Evolutionary conservation across 2,113 vertebrate genomes (phyloP).

Genomic region (Engystomops pustulosus): DNA sequence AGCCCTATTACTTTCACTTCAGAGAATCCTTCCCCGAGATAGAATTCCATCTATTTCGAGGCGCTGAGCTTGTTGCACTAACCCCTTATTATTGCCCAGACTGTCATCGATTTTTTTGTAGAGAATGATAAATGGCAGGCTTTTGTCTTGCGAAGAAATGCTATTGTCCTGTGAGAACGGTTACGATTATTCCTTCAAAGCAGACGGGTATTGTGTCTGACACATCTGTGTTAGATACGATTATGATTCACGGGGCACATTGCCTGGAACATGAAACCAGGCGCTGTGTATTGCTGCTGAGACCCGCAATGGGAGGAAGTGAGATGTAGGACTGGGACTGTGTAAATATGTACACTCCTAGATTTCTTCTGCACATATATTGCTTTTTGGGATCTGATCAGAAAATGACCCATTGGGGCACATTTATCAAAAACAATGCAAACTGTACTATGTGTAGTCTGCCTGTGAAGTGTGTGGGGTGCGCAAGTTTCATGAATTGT

Average conservation of each 20-base stretch:
- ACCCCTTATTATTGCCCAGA: constrained; percentile 27
- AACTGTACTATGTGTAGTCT: no score
- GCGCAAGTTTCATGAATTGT: no score
- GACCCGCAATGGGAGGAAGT: background rate
- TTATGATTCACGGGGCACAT: constrained; percentile 26
- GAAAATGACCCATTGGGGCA: no score
- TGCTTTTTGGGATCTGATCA: no score
- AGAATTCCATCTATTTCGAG: constrained; percentile 44
- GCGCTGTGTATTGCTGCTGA: background rate
- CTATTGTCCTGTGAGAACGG: constrained; percentile 38
- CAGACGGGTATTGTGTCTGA: constrained; percentile 34
- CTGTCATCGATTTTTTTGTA: constrained; percentile 31
- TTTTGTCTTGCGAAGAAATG: constrained; percentile 27
- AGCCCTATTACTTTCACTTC: constrained; percentile 39
- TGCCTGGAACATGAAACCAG: constrained; percentile 2
- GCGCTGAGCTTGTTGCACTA: background rate
- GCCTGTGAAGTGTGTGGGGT: no score
- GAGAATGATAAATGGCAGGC: constrained; percentile 46
- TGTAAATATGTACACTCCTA: background rate
- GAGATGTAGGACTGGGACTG: background rate
- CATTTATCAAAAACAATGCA: no score
- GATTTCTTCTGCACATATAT: background rate
- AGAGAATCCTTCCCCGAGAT: background rate
- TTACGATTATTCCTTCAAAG: constrained; percentile 26
- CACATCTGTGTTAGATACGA: constrained; percentile 42